phyloP scores from a whole-genome alignment of 2,888 invertebrate species.

The Andrena trimmerana region DNA sequence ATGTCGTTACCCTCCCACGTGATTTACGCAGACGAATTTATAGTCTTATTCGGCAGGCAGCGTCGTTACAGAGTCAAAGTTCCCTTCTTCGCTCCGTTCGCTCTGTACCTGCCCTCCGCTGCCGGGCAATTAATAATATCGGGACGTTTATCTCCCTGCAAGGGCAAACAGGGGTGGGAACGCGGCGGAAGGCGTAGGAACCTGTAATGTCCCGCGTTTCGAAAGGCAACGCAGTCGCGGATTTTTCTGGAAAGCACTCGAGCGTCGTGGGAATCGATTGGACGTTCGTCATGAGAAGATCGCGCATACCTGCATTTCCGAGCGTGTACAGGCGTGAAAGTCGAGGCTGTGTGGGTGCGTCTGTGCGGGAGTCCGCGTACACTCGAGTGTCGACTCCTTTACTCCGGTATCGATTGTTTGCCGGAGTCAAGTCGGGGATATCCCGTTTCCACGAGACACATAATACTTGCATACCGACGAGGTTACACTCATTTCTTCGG shows the following conservation, averaged over 20 bases:
- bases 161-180: background rate
- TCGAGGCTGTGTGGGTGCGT: background rate
- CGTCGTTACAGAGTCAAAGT: slow-evolving; percentile 59
- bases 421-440: slow-evolving; percentile 80
- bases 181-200: slow-evolving; percentile 2
- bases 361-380: slow-evolving; percentile 37
- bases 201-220: background rate
- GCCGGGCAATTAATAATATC: slow-evolving; percentile 45
- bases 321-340: slow-evolving; percentile 3
- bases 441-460: slow-evolving; percentile 83
- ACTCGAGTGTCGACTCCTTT: slow-evolving; percentile 70
- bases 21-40: slow-evolving; percentile 81
- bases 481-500: slow-evolving; percentile 72
- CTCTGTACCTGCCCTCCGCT: background rate
- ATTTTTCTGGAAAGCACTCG: slow-evolving; percentile 9
- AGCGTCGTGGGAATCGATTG: slow-evolving; percentile 75
- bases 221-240: background rate
- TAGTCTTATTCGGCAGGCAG: slow-evolving; percentile 76
- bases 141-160: slow-evolving; percentile 38
- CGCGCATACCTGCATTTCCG: slow-evolving; percentile 54
- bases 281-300: slow-evolving; percentile 61
- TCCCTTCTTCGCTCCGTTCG: slow-evolving; percentile 16
- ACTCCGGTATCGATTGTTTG: slow-evolving; percentile 81
- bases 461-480: slow-evolving; percentile 82
- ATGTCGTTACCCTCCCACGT: slow-evolving; percentile 72